A percentile compares a stretch with the other conserved stretches of the same genome.
These are phyloP conservation scores for Oithona nana DNA, from an alignment of 2,888 invertebrate species.

Conservation along the genomic window DNA sequence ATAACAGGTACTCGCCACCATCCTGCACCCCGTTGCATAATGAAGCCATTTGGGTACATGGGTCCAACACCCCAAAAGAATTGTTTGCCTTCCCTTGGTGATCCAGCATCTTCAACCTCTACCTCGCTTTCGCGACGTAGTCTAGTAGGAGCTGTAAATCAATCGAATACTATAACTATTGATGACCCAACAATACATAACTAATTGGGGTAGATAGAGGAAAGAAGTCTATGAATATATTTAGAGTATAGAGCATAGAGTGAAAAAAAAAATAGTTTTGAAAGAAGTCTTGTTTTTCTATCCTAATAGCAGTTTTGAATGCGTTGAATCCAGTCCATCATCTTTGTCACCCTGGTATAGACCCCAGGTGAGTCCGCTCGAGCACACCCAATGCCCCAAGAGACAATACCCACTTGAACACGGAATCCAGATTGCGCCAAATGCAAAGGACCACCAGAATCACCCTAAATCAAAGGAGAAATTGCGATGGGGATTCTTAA, in stretches of 20 bases:
- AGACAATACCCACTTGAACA: constrained; percentile 73
- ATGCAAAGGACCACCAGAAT: constrained; percentile 73
- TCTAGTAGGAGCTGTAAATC: too few species aligned
- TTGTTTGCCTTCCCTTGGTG: neutral
- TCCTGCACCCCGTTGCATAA: neutral
- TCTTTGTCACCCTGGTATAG: constrained; percentile 61
- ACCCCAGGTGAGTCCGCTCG: constrained; percentile 80
- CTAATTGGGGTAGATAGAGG: neutral
- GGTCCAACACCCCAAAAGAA: neutral
- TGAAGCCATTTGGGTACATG: neutral
- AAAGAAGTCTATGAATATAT: neutral
- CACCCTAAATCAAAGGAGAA: constrained; percentile 40
- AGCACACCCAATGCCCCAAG: constrained; percentile 80
- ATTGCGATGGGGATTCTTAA: neutral
- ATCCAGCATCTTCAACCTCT: neutral
- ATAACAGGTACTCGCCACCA: neutral
- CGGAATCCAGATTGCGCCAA: constrained; percentile 44
- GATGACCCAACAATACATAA: neutral
- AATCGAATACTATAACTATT: neutral
- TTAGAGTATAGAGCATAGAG: too few species aligned
- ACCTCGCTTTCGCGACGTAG: too few species aligned
- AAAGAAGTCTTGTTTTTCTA: neutral
- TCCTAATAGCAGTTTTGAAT: constrained; percentile 30
- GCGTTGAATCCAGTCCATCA: constrained; percentile 67
- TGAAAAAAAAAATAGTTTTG: neutral